Percentiles rank a stretch among this genome's conserved stretches.
Conservation (phyloP, 2,797 vertebrate genomes). For the Peromyscus aztecus region DNA sequence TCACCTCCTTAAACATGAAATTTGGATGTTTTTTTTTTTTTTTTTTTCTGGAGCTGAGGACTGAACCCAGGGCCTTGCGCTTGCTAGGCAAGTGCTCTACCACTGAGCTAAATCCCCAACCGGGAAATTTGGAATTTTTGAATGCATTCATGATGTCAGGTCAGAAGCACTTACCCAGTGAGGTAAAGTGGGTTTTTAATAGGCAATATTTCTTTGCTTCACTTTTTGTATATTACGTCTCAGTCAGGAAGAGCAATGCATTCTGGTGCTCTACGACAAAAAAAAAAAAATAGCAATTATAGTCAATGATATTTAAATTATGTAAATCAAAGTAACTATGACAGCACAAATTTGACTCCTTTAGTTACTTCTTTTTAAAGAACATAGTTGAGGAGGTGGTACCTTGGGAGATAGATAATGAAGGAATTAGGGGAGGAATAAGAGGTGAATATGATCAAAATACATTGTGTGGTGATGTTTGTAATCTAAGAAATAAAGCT, state of each 20-base stretch:
- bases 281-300: neutral
- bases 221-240: neutral
- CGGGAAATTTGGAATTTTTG: neutral
- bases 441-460: neutral
- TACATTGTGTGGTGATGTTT: neutral
- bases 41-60: too few relatives aligned
- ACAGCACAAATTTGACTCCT: too few relatives aligned
- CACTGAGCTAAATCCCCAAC: too few relatives aligned
- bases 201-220: neutral
- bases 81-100: too few relatives aligned
- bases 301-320: neutral
- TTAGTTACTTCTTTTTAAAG: neutral
- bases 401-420: too few relatives aligned
- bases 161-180: neutral
- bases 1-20: neutral
- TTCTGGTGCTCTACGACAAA: neutral
- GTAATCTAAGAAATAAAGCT: too few relatives aligned
- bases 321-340: neutral
- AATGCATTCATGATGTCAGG: neutral
- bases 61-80: too few relatives aligned
- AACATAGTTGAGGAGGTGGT: neutral
- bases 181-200: neutral
- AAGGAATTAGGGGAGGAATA: too few relatives aligned
- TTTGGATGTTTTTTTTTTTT: neutral
- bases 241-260: neutral